Evolutionary conservation across 2,888 invertebrate genomes (phyloP).

Genomic region (Drosophila demipolita): DNA sequence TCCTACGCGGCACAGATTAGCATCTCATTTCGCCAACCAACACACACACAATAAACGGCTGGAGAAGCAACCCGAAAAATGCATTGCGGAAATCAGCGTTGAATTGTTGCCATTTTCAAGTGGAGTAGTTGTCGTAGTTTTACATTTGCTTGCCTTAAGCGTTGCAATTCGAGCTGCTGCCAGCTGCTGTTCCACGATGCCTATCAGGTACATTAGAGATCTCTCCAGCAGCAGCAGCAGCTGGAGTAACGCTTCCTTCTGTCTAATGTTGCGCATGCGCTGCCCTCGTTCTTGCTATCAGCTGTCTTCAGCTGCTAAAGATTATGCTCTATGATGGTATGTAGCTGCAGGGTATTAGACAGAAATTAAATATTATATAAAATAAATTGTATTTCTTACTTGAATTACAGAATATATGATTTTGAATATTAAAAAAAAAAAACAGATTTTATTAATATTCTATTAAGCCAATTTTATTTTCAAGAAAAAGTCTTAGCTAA

Average conservation of each 20-base stretch:
- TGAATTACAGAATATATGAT: neutral
- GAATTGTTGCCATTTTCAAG: constrained; percentile 55
- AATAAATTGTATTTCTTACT: neutral
- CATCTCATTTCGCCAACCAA: constrained; percentile 38
- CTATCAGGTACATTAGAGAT: constrained; percentile 43
- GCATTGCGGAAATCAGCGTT: constrained; percentile 51
- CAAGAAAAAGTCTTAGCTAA: neutral
- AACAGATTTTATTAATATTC: neutral
- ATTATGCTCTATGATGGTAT: constrained; percentile 5
- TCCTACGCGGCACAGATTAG: constrained; percentile 29
- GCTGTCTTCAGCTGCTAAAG: constrained; percentile 18
- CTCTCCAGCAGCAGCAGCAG: constrained; percentile 9
- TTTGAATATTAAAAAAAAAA: neutral
- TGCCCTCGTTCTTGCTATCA: constrained; percentile 44
- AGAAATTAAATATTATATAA: neutral
- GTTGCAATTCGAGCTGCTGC: constrained; percentile 54
- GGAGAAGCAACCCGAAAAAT: constrained; percentile 18
- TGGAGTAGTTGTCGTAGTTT: constrained; percentile 46
- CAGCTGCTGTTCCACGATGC: constrained; percentile 26
- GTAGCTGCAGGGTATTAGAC: constrained; percentile 4
- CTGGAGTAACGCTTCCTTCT: constrained; percentile 22
- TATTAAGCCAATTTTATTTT: neutral
- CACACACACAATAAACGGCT: constrained; percentile 11
- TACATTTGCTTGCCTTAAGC: constrained; percentile 22
- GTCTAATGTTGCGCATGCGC: constrained; percentile 43